Percentiles rank a stretch among this genome's conserved stretches.
phyloP scores from a whole-genome alignment of 2,888 invertebrate genomes.

The Acanthosepion pharaonis region DNA sequence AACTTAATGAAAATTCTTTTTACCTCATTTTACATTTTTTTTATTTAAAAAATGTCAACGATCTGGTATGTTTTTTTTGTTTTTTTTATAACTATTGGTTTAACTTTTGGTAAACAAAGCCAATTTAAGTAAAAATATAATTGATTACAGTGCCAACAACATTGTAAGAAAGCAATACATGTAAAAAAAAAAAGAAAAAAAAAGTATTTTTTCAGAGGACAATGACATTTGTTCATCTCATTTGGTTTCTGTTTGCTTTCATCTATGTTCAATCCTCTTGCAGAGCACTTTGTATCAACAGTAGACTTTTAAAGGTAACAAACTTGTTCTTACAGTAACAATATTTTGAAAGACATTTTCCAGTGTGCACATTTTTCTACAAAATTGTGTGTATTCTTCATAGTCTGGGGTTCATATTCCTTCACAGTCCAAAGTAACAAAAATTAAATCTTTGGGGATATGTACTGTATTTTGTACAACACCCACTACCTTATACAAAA shows the following conservation, averaged over 20 bases:
- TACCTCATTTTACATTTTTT: neutral
- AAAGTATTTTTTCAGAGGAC: neutral
- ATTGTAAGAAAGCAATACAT: conserved; percentile 6
- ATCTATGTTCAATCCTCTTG: neutral
- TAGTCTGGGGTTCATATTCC: neutral
- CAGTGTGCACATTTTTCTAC: conserved; percentile 46
- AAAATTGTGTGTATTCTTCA: conserved; percentile 42
- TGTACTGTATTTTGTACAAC: neutral
- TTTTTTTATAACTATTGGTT: neutral
- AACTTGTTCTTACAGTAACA: conserved; percentile 44
- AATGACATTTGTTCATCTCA: neutral
- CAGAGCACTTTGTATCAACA: neutral
- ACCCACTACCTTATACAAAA: neutral
- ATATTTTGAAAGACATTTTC: conserved; percentile 47
- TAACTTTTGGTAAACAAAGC: neutral
- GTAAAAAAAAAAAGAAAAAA: neutral
- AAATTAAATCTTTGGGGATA: neutral
- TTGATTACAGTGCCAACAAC: conserved; percentile 20
- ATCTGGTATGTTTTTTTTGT: neutral
- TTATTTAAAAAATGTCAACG: neutral
- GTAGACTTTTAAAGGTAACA: conserved; percentile 35
- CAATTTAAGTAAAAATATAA: neutral
- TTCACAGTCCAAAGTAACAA: conserved; percentile 33
- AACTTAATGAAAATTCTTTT: neutral
- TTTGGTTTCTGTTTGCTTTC: neutral